Conservation (phyloP, 2,888 invertebrate genomes). For the Ceramica pisi region DNA sequence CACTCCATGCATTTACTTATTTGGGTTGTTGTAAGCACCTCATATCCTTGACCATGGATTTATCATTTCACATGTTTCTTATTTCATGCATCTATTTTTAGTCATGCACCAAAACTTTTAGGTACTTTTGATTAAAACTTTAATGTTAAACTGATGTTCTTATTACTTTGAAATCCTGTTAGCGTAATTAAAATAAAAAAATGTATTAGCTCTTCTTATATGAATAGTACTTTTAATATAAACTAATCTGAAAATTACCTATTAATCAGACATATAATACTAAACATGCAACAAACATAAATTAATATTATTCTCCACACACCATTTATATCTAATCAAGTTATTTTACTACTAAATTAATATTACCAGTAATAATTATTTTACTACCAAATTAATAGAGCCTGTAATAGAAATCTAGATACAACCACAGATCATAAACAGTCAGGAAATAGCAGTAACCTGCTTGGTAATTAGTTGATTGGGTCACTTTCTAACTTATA, state of each 20-base stretch:
- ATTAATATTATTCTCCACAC: background rate
- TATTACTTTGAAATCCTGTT: background rate
- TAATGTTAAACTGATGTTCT: background rate
- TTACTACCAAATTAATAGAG: background rate
- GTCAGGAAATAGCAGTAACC: conserved; percentile 45
- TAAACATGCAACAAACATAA: background rate
- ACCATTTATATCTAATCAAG: background rate
- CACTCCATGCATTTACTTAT: conserved; percentile 8
- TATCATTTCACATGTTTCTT: background rate
- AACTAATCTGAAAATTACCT: too few relatives aligned
- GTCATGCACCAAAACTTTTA: background rate
- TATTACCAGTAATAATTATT: background rate
- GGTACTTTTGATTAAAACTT: background rate
- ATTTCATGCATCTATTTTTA: conserved; percentile 12
- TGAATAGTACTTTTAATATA: too few relatives aligned
- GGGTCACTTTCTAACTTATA: conserved; percentile 74
- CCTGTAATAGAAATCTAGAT: conserved; percentile 18
- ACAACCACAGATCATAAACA: conserved; percentile 5
- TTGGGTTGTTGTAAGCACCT: conserved; percentile 5
- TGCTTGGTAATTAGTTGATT: conserved; percentile 46
- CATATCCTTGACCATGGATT: conserved; percentile 40
- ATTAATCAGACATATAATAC: too few relatives aligned
- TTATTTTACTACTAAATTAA: background rate
- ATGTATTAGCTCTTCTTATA: too few relatives aligned
- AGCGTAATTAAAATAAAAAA: background rate